Evolutionary conservation across 1,140 invertebrate species (phyloP).

Genomic region (Babylonia areolata): DNA sequence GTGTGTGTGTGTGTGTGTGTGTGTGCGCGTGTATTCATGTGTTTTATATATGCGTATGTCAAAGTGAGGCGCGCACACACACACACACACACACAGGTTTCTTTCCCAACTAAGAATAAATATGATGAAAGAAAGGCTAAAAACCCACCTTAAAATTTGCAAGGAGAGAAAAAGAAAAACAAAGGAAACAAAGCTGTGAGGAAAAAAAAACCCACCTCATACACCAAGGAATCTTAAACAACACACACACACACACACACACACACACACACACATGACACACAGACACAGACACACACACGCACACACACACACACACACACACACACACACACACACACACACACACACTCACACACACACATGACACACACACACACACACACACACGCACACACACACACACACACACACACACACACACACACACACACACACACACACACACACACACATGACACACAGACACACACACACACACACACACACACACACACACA

Average conservation of each 20-base stretch:
- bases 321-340: neutral
- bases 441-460: neutral
- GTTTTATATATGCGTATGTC: neutral
- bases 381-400: neutral
- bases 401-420: neutral
- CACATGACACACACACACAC: neutral
- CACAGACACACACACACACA: neutral
- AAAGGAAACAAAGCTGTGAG: neutral
- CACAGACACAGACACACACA: neutral
- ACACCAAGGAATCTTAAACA: too few relatives aligned
- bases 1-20: neutral
- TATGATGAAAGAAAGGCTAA: too few relatives aligned
- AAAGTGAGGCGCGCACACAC: too few relatives aligned
- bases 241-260: neutral
- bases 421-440: conserved; percentile 9
- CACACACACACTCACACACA: neutral
- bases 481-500: conserved; percentile 26
- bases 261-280: neutral
- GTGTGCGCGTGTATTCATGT: neutral
- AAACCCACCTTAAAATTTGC: neutral
- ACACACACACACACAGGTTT: too few relatives aligned
- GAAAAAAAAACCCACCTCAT: too few relatives aligned
- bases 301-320: neutral
- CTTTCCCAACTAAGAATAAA: too few relatives aligned
- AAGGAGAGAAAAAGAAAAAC: neutral